Evolutionary conservation across 2,797 vertebrate species (phyloP).

Genomic region (Gadopsis marmoratus): DNA sequence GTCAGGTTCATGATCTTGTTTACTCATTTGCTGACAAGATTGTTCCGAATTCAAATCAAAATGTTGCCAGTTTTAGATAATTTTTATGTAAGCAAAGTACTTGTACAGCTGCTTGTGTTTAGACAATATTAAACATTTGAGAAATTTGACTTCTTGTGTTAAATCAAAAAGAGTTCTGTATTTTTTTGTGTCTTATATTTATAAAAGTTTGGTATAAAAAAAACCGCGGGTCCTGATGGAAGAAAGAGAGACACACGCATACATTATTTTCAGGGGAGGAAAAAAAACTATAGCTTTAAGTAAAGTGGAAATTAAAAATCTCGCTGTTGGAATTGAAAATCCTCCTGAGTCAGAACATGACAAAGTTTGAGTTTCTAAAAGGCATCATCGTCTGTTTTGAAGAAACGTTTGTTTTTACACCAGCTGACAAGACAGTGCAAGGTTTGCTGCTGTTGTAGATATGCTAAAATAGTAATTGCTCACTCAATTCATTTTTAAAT

Average conservation of each 20-base stretch:
- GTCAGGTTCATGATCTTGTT: not conserved
- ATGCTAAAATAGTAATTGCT: conserved; percentile 37
- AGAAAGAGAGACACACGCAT: not conserved
- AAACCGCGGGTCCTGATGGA: not conserved
- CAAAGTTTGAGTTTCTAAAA: conserved; percentile 3
- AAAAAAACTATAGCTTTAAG: not conserved
- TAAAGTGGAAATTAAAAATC: not conserved
- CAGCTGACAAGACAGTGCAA: not conserved
- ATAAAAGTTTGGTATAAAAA: not conserved
- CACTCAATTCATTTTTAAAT: conserved; percentile 33
- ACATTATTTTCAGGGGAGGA: not conserved
- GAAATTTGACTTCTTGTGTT: not conserved
- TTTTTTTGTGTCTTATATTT: not conserved
- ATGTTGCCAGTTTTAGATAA: not conserved
- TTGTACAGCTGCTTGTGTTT: not conserved
- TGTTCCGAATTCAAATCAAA: not conserved
- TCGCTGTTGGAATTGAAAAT: not conserved
- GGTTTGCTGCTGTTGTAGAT: conserved; percentile 16
- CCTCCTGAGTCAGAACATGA: not conserved
- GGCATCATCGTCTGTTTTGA: not conserved
- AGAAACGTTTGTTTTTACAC: conserved; percentile 7
- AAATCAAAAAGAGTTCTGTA: not conserved
- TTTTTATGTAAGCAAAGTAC: not conserved
- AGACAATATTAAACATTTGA: conserved; percentile 5
- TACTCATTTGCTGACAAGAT: not conserved